Conservation (phyloP, 2,113 vertebrate species). For the Ptyas mucosa region DNA sequence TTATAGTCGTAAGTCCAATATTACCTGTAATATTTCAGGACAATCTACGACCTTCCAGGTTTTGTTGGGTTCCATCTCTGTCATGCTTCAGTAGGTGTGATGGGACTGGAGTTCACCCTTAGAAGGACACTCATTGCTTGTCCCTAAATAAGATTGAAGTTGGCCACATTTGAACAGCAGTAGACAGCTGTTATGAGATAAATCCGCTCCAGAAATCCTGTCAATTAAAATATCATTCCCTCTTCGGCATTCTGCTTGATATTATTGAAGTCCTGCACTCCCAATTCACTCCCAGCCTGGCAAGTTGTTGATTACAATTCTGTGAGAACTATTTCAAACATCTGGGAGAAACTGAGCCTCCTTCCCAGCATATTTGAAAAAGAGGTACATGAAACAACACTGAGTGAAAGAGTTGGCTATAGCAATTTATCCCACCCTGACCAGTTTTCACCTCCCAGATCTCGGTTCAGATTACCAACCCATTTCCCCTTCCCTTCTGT, state of each 20-base stretch:
- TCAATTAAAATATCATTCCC: neutral
- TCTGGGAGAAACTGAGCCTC: neutral
- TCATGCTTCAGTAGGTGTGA: neutral
- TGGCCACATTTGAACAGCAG: neutral
- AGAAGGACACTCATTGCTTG: neutral
- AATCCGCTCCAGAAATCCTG: neutral
- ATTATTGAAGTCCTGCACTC: neutral
- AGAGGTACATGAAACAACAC: neutral
- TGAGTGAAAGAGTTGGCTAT: neutral
- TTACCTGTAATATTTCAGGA: neutral
- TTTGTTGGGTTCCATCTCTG: neutral
- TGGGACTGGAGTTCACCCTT: neutral
- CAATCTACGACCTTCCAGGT: neutral
- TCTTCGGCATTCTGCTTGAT: neutral
- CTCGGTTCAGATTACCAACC: neutral
- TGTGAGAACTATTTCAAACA: neutral
- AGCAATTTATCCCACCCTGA: neutral
- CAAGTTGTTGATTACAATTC: neutral
- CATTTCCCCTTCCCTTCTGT: constrained; percentile 5
- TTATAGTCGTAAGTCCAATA: neutral
- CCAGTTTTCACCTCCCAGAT: neutral
- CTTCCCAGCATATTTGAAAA: neutral
- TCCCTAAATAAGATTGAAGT: neutral
- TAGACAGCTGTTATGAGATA: neutral
- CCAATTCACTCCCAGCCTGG: neutral